Evolutionary conservation across 2,888 invertebrate species (phyloP).

Genomic region (Macropis europaea): DNA sequence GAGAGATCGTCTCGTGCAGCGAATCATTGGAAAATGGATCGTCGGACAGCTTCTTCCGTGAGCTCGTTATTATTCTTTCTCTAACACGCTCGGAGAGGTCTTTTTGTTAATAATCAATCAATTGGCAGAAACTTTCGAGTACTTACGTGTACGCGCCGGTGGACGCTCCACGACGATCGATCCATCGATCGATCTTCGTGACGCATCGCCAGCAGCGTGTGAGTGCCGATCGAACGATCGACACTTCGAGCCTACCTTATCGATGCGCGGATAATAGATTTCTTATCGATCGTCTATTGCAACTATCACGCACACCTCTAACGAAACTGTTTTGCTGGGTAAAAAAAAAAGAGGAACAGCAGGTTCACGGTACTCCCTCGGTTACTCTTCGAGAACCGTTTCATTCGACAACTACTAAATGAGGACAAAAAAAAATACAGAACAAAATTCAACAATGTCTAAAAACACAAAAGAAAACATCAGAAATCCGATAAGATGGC

Average conservation of each 20-base stretch:
- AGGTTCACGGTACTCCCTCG: slow-evolving; percentile 34
- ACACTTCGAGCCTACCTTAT: slow-evolving; percentile 59
- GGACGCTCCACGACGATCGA: slow-evolving; percentile 50
- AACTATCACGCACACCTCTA: background rate
- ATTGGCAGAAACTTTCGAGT: slow-evolving; percentile 41
- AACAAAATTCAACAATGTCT: background rate
- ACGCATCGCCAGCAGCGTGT: slow-evolving; percentile 20
- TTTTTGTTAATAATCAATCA: slow-evolving; percentile 53
- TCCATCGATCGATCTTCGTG: slow-evolving; percentile 47
- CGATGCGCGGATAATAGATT: slow-evolving; percentile 30
- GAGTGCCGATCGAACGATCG: slow-evolving; percentile 47
- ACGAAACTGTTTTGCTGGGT: background rate
- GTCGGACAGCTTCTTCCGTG: slow-evolving; percentile 57
- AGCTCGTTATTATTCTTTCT: slow-evolving; percentile 41
- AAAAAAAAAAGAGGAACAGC: background rate
- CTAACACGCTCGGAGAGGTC: slow-evolving; percentile 54
- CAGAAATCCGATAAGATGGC: slow-evolving; percentile 40
- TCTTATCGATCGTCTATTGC: slow-evolving; percentile 11
- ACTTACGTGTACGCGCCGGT: slow-evolving; percentile 60
- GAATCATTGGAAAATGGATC: background rate
- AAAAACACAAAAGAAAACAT: background rate
- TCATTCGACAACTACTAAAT: background rate
- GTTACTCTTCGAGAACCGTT: background rate
- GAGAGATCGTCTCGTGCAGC: background rate
- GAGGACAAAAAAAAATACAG: background rate